Evolutionary conservation across 2,888 invertebrate species (phyloP).

Genomic region (Hypena proboscidalis): DNA sequence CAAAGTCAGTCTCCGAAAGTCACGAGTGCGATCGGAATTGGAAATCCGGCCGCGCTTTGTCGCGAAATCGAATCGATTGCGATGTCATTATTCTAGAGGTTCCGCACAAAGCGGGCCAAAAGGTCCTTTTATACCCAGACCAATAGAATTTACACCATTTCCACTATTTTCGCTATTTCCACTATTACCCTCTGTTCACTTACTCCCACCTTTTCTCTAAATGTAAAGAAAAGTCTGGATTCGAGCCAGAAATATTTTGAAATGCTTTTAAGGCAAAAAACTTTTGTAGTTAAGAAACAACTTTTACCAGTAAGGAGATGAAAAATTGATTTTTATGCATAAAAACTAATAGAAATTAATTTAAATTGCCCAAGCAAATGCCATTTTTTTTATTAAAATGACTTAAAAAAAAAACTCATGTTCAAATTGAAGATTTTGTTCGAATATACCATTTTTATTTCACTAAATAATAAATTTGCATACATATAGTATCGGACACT

Average conservation of each 20-base stretch:
- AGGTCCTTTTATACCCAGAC: conserved; percentile 40
- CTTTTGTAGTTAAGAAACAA: conserved; percentile 27
- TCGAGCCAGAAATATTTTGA: conserved; percentile 38
- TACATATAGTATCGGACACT: too few species aligned
- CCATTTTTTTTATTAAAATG: too few species aligned
- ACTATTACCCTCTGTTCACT: conserved; percentile 32
- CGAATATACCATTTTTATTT: too few species aligned
- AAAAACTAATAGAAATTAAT: too few species aligned
- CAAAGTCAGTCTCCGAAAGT: conserved; percentile 17
- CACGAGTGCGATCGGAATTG: conserved; percentile 32
- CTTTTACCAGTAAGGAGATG: conserved; percentile 29
- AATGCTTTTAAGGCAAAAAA: conserved; percentile 39
- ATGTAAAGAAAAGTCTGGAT: conserved; percentile 52
- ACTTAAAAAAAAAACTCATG: too few species aligned
- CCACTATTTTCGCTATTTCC: conserved; percentile 38
- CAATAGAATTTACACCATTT: conserved; percentile 48
- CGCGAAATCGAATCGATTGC: conserved; percentile 38
- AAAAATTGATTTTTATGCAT: too few species aligned
- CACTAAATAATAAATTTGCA: too few species aligned
- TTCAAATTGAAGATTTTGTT: too few species aligned
- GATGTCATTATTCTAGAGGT: conserved; percentile 42
- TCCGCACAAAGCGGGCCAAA: conserved; percentile 42
- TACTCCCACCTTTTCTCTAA: conserved; percentile 56
- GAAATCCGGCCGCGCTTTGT: conserved; percentile 34
- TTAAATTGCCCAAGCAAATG: too few species aligned